These are phyloP conservation scores for Etheostoma nigrum DNA, from an alignment of 2,797 vertebrate genomes.

Conservation along the genomic window DNA sequence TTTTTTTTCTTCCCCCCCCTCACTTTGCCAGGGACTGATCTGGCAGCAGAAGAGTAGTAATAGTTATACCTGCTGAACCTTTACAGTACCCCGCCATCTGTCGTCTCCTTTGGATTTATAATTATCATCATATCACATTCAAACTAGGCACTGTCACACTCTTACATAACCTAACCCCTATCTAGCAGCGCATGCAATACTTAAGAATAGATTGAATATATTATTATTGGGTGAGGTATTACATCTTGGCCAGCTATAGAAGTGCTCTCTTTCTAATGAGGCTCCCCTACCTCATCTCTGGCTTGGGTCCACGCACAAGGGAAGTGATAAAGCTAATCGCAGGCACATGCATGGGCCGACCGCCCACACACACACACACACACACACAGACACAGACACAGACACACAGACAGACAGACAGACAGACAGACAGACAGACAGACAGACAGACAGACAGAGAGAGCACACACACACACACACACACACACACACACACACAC, in stretches of 20 bases:
- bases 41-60: slow-evolving; percentile 55
- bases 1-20: neutral
- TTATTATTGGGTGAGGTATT: slow-evolving; percentile 77
- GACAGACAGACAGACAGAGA: slow-evolving; percentile 20
- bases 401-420: slow-evolving; percentile 24
- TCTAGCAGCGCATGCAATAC: slow-evolving; percentile 64
- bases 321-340: slow-evolving; percentile 57
- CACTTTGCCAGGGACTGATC: slow-evolving; percentile 50
- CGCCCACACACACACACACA: slow-evolving; percentile 7
- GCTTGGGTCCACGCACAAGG: slow-evolving; percentile 27
- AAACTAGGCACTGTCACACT: slow-evolving; percentile 69
- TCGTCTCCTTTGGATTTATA: slow-evolving; percentile 74
- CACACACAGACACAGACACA: slow-evolving; percentile 26
- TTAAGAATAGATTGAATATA: slow-evolving; percentile 83
- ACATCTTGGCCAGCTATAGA: slow-evolving; percentile 68
- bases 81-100: slow-evolving; percentile 73
- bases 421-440: slow-evolving; percentile 25
- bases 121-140: slow-evolving; percentile 78
- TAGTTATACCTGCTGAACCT: slow-evolving; percentile 72
- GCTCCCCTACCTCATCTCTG: slow-evolving; percentile 50
- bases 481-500: slow-evolving; percentile 25
- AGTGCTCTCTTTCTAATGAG: slow-evolving; percentile 79
- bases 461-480: slow-evolving; percentile 16
- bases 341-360: slow-evolving; percentile 40
- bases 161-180: slow-evolving; percentile 75